Percentiles rank a stretch among this genome's conserved stretches.
These are phyloP conservation scores for Megaceryle alcyon DNA, from an alignment of 2,797 vertebrate genomes.

Conservation along the genomic window DNA sequence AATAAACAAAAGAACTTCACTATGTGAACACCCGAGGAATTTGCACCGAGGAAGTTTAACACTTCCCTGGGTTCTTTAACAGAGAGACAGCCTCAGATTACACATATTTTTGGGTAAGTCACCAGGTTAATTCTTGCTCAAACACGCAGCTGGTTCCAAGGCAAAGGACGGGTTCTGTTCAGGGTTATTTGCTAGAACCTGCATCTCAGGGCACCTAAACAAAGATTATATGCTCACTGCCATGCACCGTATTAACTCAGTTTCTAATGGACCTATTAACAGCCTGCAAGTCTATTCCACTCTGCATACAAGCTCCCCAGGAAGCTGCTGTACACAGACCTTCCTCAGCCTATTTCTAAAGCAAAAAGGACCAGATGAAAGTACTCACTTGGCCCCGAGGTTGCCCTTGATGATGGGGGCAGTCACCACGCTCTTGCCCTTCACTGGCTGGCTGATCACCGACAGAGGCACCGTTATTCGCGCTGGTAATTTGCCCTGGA, in stretches of 20 bases:
- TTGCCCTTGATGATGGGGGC: conserved; percentile 95
- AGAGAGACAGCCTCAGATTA: background rate
- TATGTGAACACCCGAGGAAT: background rate
- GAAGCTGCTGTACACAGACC: background rate
- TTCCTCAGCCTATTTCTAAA: background rate
- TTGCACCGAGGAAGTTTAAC: background rate
- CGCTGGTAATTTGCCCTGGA: conserved; percentile 92
- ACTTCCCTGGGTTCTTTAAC: background rate
- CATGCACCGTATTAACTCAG: background rate
- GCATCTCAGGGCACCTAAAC: background rate
- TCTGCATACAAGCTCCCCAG: background rate
- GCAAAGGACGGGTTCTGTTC: background rate
- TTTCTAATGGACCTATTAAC: background rate
- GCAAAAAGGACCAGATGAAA: background rate
- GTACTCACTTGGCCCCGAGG: conserved; percentile 92
- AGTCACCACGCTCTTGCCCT: conserved; percentile 94
- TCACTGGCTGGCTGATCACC: conserved; percentile 95
- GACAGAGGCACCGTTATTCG: conserved; percentile 95
- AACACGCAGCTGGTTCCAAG: background rate
- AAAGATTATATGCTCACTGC: background rate
- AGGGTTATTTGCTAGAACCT: background rate
- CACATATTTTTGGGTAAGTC: background rate
- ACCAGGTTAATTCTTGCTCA: background rate
- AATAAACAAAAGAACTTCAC: background rate
- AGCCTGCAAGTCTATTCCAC: background rate